Evolutionary conservation across 1,140 invertebrate species (phyloP), one percentile per base, ranked within the genome.

Genomic region (Colletes gigas): DNA sequence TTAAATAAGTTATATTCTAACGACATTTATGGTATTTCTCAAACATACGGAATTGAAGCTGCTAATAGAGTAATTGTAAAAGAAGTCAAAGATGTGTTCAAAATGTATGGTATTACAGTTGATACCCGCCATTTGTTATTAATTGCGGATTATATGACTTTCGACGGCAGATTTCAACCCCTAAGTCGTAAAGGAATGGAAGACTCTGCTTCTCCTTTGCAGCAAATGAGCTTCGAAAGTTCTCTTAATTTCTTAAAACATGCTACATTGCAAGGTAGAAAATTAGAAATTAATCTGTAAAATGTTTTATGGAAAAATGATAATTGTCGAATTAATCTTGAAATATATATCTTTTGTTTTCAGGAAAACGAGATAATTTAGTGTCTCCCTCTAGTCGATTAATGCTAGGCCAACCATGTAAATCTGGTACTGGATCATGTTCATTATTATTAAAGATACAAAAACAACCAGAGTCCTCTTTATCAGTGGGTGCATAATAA

Each of bases 141-240:
- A 0, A 96, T 99, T 74, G 97, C 98, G 0, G 99, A 99, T 93
- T 99, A 99, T 91, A 99, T 99, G 99, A 99, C 98, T 0, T 98
- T 96, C 88, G 97, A 97, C 90, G 99, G 99, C 1, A 94, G 93
- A 12, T 99, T 97, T 88, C 95, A 97, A 89, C 97, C 98, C 0
- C 96, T 99, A 91, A 99, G 97, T 92, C 94, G 99, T 47, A 96
- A 95, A 89, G 98, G 98, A 8, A 98, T 99, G 95, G 96, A 97
- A 85, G 95, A 95, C 39, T 97, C 96, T 57, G 94, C 97, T 0
- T 99, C 98, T 5, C 97, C 98, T 0, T 92, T 99, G 3, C 99
- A 99, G 91, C 98, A 99, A 94, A 99, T 99, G 97, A 98, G 97
- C 4, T 99, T 99, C 89, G 99, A 99, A 93, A 98, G 98, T 1